phyloP scores from a whole-genome alignment of 1,140 invertebrate genomes.

The Andricus grossulariae region DNA sequence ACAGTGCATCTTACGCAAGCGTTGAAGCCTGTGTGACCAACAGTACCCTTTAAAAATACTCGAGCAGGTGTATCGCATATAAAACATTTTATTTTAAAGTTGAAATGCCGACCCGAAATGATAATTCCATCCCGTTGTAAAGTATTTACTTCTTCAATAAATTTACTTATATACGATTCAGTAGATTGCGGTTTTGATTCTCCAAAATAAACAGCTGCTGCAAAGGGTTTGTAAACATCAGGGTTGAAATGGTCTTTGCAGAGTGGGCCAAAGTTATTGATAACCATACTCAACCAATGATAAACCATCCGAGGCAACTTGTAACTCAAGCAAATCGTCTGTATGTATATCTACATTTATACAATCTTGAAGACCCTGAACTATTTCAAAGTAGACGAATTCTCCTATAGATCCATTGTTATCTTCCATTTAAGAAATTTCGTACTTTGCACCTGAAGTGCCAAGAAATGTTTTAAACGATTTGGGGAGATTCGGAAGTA shows the following conservation, averaged over 20 bases:
- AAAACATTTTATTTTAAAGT: slow-evolving; percentile 29
- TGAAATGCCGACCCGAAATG: slow-evolving; percentile 27
- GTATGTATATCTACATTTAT: slow-evolving; percentile 30
- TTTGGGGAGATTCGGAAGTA: slow-evolving; percentile 39
- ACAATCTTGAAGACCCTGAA: slow-evolving; percentile 23
- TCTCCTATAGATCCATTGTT: not conserved
- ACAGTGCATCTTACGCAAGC: too few species aligned
- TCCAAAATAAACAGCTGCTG: slow-evolving; percentile 35
- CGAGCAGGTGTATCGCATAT: slow-evolving; percentile 34
- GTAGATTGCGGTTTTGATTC: slow-evolving; percentile 29
- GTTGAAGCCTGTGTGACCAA: too few species aligned
- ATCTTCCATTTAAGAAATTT: slow-evolving; percentile 35
- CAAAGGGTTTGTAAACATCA: slow-evolving; percentile 36
- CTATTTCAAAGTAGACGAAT: slow-evolving; percentile 41
- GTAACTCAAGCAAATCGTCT: slow-evolving; percentile 12
- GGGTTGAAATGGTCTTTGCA: slow-evolving; percentile 30
- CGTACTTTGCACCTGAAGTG: slow-evolving; percentile 22
- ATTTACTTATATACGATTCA: slow-evolving; percentile 25
- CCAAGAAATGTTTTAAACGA: slow-evolving; percentile 41
- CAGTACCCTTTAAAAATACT: not conserved
- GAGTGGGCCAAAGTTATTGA: slow-evolving; percentile 34
- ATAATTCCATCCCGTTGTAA: slow-evolving; percentile 9
- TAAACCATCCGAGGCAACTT: slow-evolving; percentile 38
- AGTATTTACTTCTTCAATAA: slow-evolving; percentile 37
- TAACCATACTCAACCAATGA: slow-evolving; percentile 28